phyloP scores from a whole-genome alignment of 2,113 vertebrate species.

The Macrotus californicus region DNA sequence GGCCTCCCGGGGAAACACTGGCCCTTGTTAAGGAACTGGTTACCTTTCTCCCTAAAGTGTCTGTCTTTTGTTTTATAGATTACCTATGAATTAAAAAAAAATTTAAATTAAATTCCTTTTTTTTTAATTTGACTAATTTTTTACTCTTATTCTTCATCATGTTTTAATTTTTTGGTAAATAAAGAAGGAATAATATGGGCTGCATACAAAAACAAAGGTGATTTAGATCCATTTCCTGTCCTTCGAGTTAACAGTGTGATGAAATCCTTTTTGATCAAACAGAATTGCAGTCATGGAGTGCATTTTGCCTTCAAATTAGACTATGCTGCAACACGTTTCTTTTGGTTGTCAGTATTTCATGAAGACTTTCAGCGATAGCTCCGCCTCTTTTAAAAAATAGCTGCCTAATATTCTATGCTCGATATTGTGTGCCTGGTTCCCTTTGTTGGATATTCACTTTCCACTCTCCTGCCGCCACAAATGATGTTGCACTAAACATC shows the following conservation, averaged over 20 bases:
- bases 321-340: not conserved
- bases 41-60: not conserved
- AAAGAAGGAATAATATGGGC: not conserved
- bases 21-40: not conserved
- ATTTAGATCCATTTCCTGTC: not conserved
- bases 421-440: not conserved
- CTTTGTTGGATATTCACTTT: not conserved
- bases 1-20: not conserved
- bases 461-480: not conserved
- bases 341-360: not conserved
- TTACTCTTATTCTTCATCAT: not conserved
- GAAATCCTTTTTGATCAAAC: constrained; percentile 3
- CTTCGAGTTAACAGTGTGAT: not conserved
- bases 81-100: not conserved
- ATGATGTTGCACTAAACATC: not conserved
- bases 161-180: constrained; percentile 12
- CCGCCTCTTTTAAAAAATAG: not conserved
- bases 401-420: not conserved
- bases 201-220: not conserved
- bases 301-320: not conserved
- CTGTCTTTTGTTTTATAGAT: not conserved
- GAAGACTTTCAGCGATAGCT: not conserved
- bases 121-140: not conserved
- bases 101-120: not conserved
- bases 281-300: not conserved